Base-by-base conservation (phyloP, 2,888 invertebrate species). In the Drosophila eohydei region DNA sequence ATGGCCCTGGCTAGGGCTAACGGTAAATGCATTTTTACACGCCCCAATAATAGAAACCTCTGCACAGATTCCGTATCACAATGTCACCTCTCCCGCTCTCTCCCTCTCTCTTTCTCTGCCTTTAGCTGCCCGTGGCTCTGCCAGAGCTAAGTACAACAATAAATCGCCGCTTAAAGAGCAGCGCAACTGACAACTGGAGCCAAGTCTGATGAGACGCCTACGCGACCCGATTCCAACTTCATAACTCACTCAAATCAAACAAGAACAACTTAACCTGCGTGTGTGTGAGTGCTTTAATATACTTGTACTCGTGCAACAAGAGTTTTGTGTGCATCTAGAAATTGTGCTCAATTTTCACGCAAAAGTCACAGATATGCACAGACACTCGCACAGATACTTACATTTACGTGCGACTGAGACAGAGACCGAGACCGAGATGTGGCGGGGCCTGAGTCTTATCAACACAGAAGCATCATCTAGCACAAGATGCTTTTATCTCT, bases 401-500 rank as follows among this genome's bases (percentile, higher is more conserved):
- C 44, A 21, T n/a, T 36, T 9, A 30, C 36, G 55, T n/a, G 51
- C 38, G 64, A 64, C 46, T 44, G 58, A 61, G 66, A 65, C 56
- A 56, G 74, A 62, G 78, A 28, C 55, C 21, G 21, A 21, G 21
- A 32, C 52, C 57, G 57, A 63, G 71, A 66, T 67, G 70, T 64
- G 36, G 66, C 60, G 77, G 64, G 81, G 68, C 58, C 69, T 81
- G 58, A 67, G 86, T 74, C 89, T 87, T 90, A 87, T 87, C 87
- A 87, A 89, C 90, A 87, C 90, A 89, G 90, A 83, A 87, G 84
- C 89, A 89, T 90, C 90, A 90, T 78, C 86, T 83, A 80, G 78
- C 83, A 79, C 81, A 84, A 87, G 90, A 91, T 90, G 90, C 91
- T 91, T 91, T 91, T 91, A 91, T 91, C 91, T 91, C 91, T 89